phyloP scores from a whole-genome alignment of 2,797 vertebrate genomes.

The Paramormyrops hopkinsi region DNA sequence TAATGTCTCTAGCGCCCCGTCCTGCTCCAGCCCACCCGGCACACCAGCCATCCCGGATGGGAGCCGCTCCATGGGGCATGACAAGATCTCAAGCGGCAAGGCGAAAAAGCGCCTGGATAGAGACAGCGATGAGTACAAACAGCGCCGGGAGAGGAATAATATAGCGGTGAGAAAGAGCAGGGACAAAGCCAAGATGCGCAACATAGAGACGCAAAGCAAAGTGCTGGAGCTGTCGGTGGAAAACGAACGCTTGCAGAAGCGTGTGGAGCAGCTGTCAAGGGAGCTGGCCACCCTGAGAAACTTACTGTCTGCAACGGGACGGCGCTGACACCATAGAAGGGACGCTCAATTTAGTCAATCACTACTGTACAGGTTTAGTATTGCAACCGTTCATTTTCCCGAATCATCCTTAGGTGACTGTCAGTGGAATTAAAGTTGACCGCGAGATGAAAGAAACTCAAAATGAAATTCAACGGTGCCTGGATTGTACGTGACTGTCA shows the following conservation, averaged over 20 bases:
- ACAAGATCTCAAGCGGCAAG: constrained; percentile 68
- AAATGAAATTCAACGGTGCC: constrained; percentile 43
- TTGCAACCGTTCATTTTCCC: not conserved
- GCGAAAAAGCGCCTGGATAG: constrained; percentile 92
- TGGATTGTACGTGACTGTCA: constrained; percentile 62
- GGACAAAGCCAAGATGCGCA: constrained; percentile 96
- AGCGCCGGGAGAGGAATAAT: constrained; percentile 92
- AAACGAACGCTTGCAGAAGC: constrained; percentile 95
- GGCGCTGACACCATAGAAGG: constrained; percentile 48
- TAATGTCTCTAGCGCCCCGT: constrained; percentile 87
- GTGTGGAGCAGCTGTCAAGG: constrained; percentile 93
- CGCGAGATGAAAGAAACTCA: constrained; percentile 53
- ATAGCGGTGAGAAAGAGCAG: constrained; percentile 96
- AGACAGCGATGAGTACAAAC: constrained; percentile 92
- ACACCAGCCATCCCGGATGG: constrained; percentile 78
- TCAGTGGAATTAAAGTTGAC: constrained; percentile 47
- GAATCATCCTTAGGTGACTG: constrained; percentile 29
- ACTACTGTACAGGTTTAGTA: constrained; percentile 34
- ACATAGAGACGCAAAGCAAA: constrained; percentile 96
- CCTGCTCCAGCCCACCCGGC: constrained; percentile 81
- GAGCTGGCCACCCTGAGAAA: constrained; percentile 93
- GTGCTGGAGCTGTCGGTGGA: constrained; percentile 95
- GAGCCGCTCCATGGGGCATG: constrained; percentile 54
- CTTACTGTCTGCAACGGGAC: constrained; percentile 79
- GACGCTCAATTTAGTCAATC: constrained; percentile 18